Base-by-base conservation (phyloP, 2,797 vertebrate species). In the Amblyraja radiata region DNA sequence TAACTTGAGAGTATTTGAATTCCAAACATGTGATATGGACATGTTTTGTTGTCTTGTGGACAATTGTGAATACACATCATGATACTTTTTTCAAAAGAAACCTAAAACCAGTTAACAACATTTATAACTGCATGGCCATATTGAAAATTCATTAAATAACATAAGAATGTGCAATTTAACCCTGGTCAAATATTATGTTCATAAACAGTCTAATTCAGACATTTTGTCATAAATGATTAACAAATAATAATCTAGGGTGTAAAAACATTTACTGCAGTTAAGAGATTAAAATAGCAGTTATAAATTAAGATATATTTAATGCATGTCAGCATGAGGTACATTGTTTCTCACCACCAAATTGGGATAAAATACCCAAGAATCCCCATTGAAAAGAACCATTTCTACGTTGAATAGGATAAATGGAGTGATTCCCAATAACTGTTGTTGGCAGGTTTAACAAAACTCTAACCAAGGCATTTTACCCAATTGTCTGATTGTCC, bases 251-350 rank as follows among this genome's bases (percentile, higher is more conserved):
- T 36, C 61, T n/a, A 63, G 2, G 25, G n/a, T 36, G 16, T 68
- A 14, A 91, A 91, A 91, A 76, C 90, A 73, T 76, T 76, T 92
- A 92, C 65, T 54, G 90, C 16, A 84, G 39, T 74, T 28, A 76
- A 54, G 10, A 58, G 11, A 54, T 92, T 76, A 92, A 92, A 91
- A 63, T 39, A 13, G 73, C 46, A 76, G 73, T 9, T 6, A 76
- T 25, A 92, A 76, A 6, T 28, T 46, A 74, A 91, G 54, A 92
- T 74, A 18, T 92, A 92, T 76, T 76, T 76, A 73, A 36, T n/a
- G 39, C 25, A 74, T 54, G n/a, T 46, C 39, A 58, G 71, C 71
- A 92, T n/a, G 21, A 91, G 18, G 71, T 54, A 92, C 13, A 11
- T 54, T 54, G n/a, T 4, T 39, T 23, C 54, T 92, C 54, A 0